phyloP scores from a whole-genome alignment of 23 tunicate species.

The Clavelina lepadiformis region DNA sequence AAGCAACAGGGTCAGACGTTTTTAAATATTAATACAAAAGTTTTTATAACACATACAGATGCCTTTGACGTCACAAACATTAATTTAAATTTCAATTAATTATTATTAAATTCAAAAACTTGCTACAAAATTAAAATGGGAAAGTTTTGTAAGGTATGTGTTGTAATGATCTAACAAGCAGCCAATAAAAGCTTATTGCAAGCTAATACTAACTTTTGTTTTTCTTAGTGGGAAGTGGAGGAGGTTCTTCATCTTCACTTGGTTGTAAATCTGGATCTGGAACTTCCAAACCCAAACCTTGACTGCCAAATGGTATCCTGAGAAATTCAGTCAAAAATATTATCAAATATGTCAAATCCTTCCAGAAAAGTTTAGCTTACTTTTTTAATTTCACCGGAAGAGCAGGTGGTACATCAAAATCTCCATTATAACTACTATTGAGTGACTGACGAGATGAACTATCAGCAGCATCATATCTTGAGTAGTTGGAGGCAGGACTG shows the following conservation, averaged over 20 bases:
- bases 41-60: too few relatives aligned
- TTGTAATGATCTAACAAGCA: too few relatives aligned
- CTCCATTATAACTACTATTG: constrained; percentile 33
- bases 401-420: constrained; percentile 46
- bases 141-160: too few relatives aligned
- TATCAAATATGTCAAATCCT: not conserved
- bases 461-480: constrained; percentile 6
- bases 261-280: not conserved
- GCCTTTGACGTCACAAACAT: too few relatives aligned
- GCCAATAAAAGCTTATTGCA: too few relatives aligned
- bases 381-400: constrained; percentile 66
- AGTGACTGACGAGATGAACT: constrained; percentile 20
- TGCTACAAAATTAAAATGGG: too few relatives aligned
- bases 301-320: constrained; percentile 8
- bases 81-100: too few relatives aligned
- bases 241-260: constrained; percentile 58
- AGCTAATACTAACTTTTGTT: constrained; percentile 70
- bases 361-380: not conserved
- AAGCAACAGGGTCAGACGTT: too few relatives aligned
- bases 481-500: not conserved
- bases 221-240: constrained; percentile 59
- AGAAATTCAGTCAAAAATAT: not conserved
- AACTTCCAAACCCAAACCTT: not conserved
- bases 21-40: too few relatives aligned
- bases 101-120: too few relatives aligned